Evolutionary conservation across 1,140 invertebrate genomes (phyloP).

Genomic region (Ips typographus): DNA sequence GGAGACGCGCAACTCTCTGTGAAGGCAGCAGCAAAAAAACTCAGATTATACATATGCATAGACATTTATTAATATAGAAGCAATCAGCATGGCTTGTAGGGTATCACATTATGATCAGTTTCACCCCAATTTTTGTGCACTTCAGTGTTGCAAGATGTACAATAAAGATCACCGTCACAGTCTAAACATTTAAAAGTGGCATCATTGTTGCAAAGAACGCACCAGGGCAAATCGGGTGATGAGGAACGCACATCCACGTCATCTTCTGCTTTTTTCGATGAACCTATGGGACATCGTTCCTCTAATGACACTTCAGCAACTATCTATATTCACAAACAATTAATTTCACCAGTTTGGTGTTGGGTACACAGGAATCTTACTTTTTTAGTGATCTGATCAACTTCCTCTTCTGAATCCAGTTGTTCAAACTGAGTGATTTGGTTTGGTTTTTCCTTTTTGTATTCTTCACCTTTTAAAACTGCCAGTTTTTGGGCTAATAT

Average conservation of each 20-base stretch:
- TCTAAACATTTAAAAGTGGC: conserved; percentile 66
- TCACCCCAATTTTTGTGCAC: conserved; percentile 53
- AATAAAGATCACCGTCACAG: conserved; percentile 73
- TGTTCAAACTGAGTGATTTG: conserved; percentile 50
- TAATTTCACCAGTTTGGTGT: background rate
- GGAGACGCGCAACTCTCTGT: conserved; percentile 31
- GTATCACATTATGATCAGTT: conserved; percentile 46
- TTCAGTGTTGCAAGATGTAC: conserved; percentile 64
- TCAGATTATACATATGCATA: too few relatives aligned
- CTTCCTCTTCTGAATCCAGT: conserved; percentile 52
- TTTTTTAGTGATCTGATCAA: conserved; percentile 52
- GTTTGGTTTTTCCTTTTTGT: conserved; percentile 42
- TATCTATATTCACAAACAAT: conserved; percentile 39
- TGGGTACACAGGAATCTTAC: conserved; percentile 34
- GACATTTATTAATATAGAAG: too few relatives aligned
- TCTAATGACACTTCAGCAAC: conserved; percentile 50
- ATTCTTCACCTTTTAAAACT: conserved; percentile 50
- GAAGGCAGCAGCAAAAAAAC: background rate
- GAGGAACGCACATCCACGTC: conserved; percentile 25
- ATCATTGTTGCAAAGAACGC: conserved; percentile 76
- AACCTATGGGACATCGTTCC: conserved; percentile 38
- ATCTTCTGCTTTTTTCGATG: conserved; percentile 24
- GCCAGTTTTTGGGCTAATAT: conserved; percentile 54
- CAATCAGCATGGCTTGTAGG: conserved; percentile 34
- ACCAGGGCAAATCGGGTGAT: conserved; percentile 69